A percentile compares a stretch with the other conserved stretches of the same genome.
Evolutionary conservation across 2,113 vertebrate genomes (phyloP).

Genomic region (Elaphurus davidianus): DNA sequence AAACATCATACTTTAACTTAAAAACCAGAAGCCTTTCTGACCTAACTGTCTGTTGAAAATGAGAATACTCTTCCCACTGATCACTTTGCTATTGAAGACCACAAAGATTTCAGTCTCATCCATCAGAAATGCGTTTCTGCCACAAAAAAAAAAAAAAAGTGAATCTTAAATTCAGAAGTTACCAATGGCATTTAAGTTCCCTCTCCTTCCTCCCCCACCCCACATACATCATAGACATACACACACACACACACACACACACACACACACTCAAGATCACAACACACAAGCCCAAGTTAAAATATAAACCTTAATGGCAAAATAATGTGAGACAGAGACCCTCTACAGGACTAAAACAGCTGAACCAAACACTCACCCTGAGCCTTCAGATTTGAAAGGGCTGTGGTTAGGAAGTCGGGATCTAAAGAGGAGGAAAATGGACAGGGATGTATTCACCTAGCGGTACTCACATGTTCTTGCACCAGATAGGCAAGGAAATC

Average conservation of each 20-base stretch:
- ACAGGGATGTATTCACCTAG: neutral
- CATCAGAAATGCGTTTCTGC: neutral
- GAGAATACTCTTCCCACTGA: neutral
- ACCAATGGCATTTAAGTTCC: neutral
- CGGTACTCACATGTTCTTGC: neutral
- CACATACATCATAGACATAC: neutral
- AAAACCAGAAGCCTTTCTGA: neutral
- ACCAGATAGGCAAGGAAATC: neutral
- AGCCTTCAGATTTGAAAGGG: neutral
- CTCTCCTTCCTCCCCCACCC: neutral
- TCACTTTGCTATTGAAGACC: neutral
- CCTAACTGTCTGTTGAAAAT: neutral
- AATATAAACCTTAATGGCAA: neutral
- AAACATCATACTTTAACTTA: neutral
- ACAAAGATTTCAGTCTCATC: neutral
- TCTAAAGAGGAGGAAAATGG: neutral
- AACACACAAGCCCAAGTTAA: neutral
- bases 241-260: neutral
- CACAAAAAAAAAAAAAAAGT: neutral
- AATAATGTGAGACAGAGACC: neutral
- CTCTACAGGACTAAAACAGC: neutral
- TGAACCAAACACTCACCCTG: neutral
- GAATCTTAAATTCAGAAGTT: neutral
- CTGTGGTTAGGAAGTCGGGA: neutral
- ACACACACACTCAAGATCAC: neutral